phyloP scores from a whole-genome alignment of 2,113 vertebrate species.

The Lepus europaeus region DNA sequence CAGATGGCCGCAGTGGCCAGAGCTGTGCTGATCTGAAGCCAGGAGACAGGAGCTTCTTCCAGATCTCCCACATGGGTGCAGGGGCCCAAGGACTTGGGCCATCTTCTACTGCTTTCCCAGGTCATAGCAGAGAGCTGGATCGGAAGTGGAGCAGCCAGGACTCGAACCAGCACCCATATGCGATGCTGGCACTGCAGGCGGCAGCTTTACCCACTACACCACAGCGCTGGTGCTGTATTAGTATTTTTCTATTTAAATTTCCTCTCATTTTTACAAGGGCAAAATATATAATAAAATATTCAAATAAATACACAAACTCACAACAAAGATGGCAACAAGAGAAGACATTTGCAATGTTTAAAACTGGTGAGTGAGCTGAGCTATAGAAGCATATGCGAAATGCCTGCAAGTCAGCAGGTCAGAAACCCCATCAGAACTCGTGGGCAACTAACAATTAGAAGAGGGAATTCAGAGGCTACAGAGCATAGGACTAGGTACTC shows the following conservation, averaged over 20 bases:
- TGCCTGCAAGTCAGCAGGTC: neutral
- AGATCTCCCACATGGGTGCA: too few relatives aligned
- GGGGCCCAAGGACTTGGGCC: too few relatives aligned
- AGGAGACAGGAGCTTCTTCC: too few relatives aligned
- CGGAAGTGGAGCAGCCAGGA: too few relatives aligned
- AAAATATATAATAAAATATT: conserved; percentile 31
- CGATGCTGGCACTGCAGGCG: too few relatives aligned
- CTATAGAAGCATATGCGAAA: neutral
- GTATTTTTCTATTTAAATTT: conserved; percentile 43
- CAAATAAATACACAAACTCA: neutral
- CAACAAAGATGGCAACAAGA: neutral
- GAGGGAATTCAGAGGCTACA: neutral
- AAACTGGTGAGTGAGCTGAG: neutral
- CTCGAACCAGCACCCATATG: too few relatives aligned
- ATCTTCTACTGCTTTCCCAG: too few relatives aligned
- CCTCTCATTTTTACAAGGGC: conserved; percentile 21
- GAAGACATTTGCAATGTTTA: neutral
- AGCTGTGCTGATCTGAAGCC: too few relatives aligned
- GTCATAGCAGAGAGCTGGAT: too few relatives aligned
- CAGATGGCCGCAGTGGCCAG: too few relatives aligned
- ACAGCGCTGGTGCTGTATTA: neutral
- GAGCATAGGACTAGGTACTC: neutral
- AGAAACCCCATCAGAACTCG: neutral
- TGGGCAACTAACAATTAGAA: neutral
- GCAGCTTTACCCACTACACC: too few relatives aligned